Evolutionary conservation across 2,797 vertebrate genomes (phyloP).

Genomic region (Remorina albescens): DNA sequence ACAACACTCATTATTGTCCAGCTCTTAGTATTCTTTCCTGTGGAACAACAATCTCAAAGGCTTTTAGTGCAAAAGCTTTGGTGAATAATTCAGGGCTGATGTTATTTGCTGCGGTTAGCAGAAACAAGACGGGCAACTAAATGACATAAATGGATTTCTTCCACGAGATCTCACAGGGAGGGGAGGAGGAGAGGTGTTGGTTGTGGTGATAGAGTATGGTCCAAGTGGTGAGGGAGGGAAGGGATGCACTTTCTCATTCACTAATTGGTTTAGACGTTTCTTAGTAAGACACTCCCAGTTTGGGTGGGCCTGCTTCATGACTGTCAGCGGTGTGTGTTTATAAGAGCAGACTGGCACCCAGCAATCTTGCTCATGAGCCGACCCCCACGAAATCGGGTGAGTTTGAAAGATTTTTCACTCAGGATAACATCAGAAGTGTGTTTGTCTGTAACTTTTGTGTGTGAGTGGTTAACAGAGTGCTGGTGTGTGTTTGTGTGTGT

Average conservation of each 20-base stretch:
- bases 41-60: constrained; percentile 87
- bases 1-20: constrained; percentile 69
- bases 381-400: constrained; percentile 88
- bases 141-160: constrained; percentile 93
- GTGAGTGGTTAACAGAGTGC: constrained; percentile 12
- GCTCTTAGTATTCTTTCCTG: constrained; percentile 83
- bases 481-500: constrained; percentile 6
- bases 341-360: constrained; percentile 78
- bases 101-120: constrained; percentile 86
- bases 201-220: constrained; percentile 65
- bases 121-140: constrained; percentile 86
- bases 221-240: constrained; percentile 63
- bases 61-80: constrained; percentile 90
- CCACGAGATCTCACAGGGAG: constrained; percentile 79
- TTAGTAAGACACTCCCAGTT: constrained; percentile 89
- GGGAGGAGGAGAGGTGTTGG: constrained; percentile 74
- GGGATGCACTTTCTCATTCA: constrained; percentile 76
- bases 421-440: constrained; percentile 21
- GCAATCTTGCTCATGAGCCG: constrained; percentile 85
- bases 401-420: constrained; percentile 74
- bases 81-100: constrained; percentile 97
- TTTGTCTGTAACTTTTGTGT: constrained; percentile 26
- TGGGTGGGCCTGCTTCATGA: constrained; percentile 80
- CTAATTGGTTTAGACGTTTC: constrained; percentile 89
- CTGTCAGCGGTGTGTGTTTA: constrained; percentile 80